phyloP scores from a whole-genome alignment of 1,140 invertebrate genomes.

The Chelonus insularis region DNA sequence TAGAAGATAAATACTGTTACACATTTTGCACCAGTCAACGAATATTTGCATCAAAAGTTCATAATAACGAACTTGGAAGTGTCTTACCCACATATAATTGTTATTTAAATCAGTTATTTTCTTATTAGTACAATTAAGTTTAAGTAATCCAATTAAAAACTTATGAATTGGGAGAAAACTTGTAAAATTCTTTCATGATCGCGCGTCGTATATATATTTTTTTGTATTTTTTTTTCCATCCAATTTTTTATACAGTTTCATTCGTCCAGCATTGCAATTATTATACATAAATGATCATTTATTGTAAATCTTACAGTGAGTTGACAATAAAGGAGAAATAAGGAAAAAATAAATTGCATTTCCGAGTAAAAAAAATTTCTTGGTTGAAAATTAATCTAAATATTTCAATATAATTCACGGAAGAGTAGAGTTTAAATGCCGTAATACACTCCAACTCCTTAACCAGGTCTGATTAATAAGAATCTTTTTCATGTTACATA shows the following conservation, averaged over 20 bases:
- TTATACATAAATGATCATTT: conserved; percentile 40
- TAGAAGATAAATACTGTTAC: conserved; percentile 24
- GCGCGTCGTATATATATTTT: not conserved
- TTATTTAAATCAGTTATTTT: not conserved
- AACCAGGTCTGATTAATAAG: conserved; percentile 49
- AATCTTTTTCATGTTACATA: conserved; percentile 51
- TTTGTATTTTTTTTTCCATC: conserved; percentile 12
- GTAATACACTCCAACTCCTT: not conserved
- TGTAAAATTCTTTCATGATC: not conserved
- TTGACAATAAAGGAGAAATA: conserved; percentile 2
- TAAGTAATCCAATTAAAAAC: not conserved
- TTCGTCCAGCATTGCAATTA: conserved; percentile 38
- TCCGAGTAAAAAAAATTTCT: conserved; percentile 15
- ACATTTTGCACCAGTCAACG: conserved; percentile 31
- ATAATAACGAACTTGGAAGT: conserved; percentile 24
- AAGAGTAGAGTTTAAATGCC: conserved; percentile 4
- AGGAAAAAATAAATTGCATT: conserved; percentile 11
- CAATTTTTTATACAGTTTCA: conserved; percentile 43
- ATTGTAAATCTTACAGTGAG: conserved; percentile 41
- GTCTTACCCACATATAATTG: not conserved
- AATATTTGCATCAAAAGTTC: conserved; percentile 36
- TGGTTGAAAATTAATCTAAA: too few relatives aligned
- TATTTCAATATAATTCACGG: too few relatives aligned
- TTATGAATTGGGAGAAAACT: conserved; percentile 9
- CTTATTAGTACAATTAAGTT: conserved; percentile 8